phyloP scores from a whole-genome alignment of 2,797 vertebrate genomes.

The Todus mexicanus region DNA sequence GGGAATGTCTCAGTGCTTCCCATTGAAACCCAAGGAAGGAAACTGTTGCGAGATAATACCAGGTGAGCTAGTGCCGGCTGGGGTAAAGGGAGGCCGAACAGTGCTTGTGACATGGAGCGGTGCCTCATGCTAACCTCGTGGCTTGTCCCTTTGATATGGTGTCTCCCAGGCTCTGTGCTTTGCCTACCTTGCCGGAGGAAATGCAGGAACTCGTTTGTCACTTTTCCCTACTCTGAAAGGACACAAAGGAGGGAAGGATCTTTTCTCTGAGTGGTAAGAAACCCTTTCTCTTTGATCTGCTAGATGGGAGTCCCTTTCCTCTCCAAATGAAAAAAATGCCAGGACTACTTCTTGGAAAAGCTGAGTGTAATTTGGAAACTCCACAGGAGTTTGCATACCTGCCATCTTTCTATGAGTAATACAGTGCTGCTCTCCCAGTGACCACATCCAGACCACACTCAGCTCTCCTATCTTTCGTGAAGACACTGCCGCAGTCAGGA shows the following conservation, averaged over 20 bases:
- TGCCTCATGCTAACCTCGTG: neutral
- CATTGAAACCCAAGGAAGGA: neutral
- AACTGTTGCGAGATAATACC: neutral
- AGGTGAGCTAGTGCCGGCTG: neutral
- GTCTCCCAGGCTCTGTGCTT: neutral
- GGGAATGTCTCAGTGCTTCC: neutral
- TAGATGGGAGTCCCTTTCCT: neutral
- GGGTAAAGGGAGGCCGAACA: neutral
- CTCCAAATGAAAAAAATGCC: neutral
- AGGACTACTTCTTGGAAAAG: conserved; percentile 6
- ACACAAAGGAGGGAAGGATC: neutral
- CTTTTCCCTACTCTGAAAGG: neutral
- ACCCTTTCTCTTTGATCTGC: conserved; percentile 26
- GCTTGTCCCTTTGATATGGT: neutral
- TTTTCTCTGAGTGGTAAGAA: neutral
- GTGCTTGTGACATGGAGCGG: neutral
- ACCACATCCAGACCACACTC: neutral
- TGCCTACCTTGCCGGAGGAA: conserved; percentile 1
- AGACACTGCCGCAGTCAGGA: conserved; percentile 11
- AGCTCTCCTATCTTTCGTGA: neutral
- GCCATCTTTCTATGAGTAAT: conserved; percentile 1
- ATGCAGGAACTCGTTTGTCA: conserved; percentile 5
- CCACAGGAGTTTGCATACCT: neutral
- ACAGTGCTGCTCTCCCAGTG: neutral
- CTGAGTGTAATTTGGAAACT: conserved; percentile 5